Evolutionary conservation across 92 coral and sea anemone species (phyloP), one percentile per base, ranked within the genome.

Genomic region (Micromussa lordhowensis): DNA sequence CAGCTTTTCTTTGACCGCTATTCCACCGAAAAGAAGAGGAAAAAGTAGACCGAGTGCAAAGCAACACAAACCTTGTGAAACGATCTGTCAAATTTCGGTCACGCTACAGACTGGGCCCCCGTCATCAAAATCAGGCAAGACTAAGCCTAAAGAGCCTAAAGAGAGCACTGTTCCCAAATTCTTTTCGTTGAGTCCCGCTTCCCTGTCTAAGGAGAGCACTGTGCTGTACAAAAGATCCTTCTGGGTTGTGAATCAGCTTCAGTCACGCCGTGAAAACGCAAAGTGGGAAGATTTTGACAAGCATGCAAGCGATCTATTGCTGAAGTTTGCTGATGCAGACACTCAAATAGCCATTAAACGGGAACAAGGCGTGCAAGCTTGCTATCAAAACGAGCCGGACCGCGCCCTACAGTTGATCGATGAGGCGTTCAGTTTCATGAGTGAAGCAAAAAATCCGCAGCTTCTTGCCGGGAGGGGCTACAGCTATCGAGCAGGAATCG

Each of bases 191-290:
- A 75, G 35, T 1, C 78, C 89, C 11, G 92, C 88, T 3, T 26
- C 83, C 28, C 91, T 78, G 4, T 88, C 92, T 17, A 55, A 75
- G 48, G 22, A 73, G 11, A n/a, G 29, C 72, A 31, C 18, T 9
- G 66, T 70, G 29, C 85, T 88, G 11, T 69, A 28, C 71, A 26
- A 79, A 53, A 74, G 68, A 29, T 91, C 94, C 19, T 29, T 32
- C 30, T 84, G 68, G 82, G 84, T 94, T 30, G 88, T 94, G 93
- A 89, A 55, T 40, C 71, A 87, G 64, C 69, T 94, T 10, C 96
- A 94, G 35, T 74, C 72, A 17, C 87, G 78, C 61, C 90, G 93
- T 34, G 93, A 94, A 68, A 87, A 92, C n/a, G 96, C 91, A 6
- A 66, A 66, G 51, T 94, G 95, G 95, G 88, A 26, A 24, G 74